These are phyloP conservation scores for Hippocampus guttulatus DNA, from an alignment of 2,113 vertebrate genomes.

Conservation along the genomic window DNA sequence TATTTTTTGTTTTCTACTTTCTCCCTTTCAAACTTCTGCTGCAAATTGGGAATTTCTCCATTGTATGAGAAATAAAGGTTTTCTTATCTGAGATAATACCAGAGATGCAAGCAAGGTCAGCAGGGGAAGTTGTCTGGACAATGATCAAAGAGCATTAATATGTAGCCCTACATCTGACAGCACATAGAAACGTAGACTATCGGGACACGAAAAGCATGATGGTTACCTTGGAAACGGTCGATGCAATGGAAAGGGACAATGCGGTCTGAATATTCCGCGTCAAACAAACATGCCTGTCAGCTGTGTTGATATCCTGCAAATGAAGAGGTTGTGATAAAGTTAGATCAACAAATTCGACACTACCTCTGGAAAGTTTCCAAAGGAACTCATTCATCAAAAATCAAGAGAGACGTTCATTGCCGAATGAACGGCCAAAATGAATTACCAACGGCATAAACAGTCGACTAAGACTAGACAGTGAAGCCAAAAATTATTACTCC, in stretches of 20 bases:
- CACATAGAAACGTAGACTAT: background rate
- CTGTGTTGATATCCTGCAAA: slow-evolving; percentile 78
- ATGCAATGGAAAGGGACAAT: slow-evolving; percentile 81
- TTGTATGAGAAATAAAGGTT: no score
- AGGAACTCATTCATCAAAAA: background rate
- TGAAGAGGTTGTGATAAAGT: background rate
- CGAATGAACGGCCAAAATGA: background rate
- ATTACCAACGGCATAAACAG: background rate
- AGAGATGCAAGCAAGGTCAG: no score
- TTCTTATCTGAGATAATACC: no score
- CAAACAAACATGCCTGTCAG: slow-evolving; percentile 85
- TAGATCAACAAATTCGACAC: background rate
- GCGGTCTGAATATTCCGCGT: slow-evolving; percentile 82
- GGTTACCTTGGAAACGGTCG: slow-evolving; percentile 86
- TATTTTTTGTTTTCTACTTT: no score
- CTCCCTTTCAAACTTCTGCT: no score
- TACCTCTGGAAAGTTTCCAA: background rate
- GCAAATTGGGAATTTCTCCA: no score
- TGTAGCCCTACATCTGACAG: background rate
- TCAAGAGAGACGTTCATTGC: background rate
- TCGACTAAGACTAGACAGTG: no score
- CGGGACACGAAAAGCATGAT: background rate
- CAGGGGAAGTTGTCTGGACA: no score
- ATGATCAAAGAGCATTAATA: no score
- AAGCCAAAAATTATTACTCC: no score